phyloP scores from a whole-genome alignment of 2,113 vertebrate genomes.

The Acinonyx jubatus region DNA sequence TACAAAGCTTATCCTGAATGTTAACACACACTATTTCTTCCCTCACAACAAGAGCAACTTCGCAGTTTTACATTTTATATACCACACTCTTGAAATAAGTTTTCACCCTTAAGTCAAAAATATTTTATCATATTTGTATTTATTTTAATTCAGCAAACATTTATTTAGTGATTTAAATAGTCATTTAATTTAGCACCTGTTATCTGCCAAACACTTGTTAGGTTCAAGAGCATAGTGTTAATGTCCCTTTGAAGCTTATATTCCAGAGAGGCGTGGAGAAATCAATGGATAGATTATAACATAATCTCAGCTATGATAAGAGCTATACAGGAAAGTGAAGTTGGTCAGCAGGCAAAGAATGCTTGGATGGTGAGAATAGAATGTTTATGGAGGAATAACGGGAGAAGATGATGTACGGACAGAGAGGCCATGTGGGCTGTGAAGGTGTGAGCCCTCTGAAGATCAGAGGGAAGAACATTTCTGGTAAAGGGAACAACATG shows the following conservation, averaged over 20 bases:
- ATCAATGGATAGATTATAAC: background rate
- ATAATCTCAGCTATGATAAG: background rate
- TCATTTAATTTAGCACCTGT: background rate
- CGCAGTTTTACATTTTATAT: background rate
- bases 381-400: background rate
- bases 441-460: too few species aligned
- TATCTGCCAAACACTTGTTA: background rate
- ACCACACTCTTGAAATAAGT: background rate
- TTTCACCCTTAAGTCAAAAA: background rate
- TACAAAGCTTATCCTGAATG: background rate
- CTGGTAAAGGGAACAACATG: background rate
- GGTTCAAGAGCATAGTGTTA: background rate
- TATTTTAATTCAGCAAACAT: background rate
- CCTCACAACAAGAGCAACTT: background rate
- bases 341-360: background rate
- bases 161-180: constrained; percentile 9
- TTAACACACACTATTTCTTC: background rate
- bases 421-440: background rate
- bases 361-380: background rate
- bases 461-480: background rate
- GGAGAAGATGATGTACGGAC: background rate
- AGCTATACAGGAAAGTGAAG: background rate
- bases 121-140: background rate
- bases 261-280: background rate
- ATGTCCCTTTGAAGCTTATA: background rate